phyloP scores from a whole-genome alignment of 2,113 vertebrate species.

The Solea solea region DNA sequence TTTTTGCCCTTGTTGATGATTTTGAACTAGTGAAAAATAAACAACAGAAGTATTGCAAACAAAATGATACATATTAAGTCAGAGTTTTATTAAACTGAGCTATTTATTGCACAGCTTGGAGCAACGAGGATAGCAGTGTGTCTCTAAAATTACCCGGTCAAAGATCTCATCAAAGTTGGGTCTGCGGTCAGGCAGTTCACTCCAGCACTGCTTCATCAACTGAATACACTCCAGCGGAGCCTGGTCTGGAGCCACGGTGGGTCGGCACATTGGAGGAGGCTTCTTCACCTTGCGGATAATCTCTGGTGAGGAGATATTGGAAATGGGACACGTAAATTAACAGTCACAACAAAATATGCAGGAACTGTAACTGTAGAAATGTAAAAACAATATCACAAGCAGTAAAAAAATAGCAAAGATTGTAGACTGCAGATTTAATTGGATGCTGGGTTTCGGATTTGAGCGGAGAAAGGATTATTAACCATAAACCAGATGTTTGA shows the following conservation, averaged over 20 bases:
- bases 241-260: constrained; percentile 86
- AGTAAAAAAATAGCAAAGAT: no score
- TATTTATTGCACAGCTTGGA: neutral
- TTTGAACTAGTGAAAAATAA: constrained; percentile 85
- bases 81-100: neutral
- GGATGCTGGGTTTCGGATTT: no score
- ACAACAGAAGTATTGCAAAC: neutral
- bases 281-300: constrained; percentile 92
- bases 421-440: no score
- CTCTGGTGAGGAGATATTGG: constrained; percentile 77
- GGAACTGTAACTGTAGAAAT: no score
- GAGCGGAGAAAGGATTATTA: no score
- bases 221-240: constrained; percentile 90
- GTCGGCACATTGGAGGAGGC: constrained; percentile 88
- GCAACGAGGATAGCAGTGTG: neutral
- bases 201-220: constrained; percentile 96
- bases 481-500: no score
- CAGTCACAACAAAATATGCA: no score
- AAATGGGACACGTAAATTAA: neutral
- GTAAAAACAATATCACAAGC: no score
- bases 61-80: neutral
- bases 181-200: constrained; percentile 86
- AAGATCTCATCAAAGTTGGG: constrained; percentile 92
- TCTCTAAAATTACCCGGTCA: constrained; percentile 80
- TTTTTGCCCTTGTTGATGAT: constrained; percentile 94